Percentiles rank a stretch among this genome's conserved stretches.
Conservation (phyloP, 2,888 invertebrate species). For the Conomelus anceps region DNA sequence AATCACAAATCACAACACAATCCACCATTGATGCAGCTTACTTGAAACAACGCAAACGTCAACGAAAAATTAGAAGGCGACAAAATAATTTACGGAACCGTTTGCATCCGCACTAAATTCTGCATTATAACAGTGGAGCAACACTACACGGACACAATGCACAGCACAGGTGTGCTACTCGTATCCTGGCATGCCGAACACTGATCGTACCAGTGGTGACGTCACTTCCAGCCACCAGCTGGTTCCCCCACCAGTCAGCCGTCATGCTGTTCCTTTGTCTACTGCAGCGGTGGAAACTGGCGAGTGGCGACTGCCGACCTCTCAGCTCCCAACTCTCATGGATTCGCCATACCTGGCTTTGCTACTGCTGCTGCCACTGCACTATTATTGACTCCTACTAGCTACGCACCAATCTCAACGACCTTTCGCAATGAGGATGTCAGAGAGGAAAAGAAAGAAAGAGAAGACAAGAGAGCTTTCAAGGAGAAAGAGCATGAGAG, state of each 20-base stretch:
- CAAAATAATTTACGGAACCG: not conserved
- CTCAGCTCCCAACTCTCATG: not conserved
- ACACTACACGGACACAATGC: not conserved
- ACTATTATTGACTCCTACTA: too few species aligned
- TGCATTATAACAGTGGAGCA: not conserved
- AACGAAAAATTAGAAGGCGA: too few species aligned
- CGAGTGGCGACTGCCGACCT: not conserved
- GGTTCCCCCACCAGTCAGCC: not conserved
- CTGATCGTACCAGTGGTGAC: not conserved
- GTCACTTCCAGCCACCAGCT: not conserved
- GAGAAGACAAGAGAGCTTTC: not conserved
- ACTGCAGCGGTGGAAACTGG: not conserved
- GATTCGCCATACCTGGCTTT: not conserved
- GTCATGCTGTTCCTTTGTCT: not conserved
- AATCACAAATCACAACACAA: not conserved
- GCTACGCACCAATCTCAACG: too few species aligned
- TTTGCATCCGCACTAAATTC: not conserved
- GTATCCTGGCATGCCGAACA: not conserved
- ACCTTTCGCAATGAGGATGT: not conserved
- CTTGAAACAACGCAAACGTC: not conserved
- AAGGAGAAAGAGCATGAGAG: not conserved
- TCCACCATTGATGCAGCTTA: not conserved
- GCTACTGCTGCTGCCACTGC: not conserved
- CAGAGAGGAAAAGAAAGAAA: not conserved
- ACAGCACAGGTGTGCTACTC: not conserved